Conservation (phyloP, 1,140 invertebrate species). For the Conopomorpha cramerella region DNA sequence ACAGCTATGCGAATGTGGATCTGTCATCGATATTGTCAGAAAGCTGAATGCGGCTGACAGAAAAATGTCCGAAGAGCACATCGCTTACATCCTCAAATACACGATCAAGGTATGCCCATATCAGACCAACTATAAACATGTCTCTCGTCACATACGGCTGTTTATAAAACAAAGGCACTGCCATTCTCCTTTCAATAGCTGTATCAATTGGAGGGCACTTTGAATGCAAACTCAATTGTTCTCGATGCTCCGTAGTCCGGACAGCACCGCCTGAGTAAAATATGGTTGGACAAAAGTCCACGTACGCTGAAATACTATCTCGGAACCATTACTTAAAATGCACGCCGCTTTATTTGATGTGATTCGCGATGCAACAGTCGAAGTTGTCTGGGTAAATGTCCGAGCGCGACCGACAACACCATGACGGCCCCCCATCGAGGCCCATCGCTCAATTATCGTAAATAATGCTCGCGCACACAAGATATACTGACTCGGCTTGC, state of each 20-base stretch:
- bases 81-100: conserved; percentile 85
- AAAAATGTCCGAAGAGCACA: conserved; percentile 82
- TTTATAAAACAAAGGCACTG: conserved; percentile 55
- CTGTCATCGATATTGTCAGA: conserved; percentile 77
- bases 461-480: conserved; percentile 58
- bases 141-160: conserved; percentile 53
- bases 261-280: conserved; percentile 42
- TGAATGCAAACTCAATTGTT: conserved; percentile 61
- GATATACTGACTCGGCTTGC: conserved; percentile 46
- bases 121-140: conserved; percentile 57
- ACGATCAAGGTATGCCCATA: conserved; percentile 73
- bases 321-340: conserved; percentile 58
- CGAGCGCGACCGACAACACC: conserved; percentile 45
- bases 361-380: conserved; percentile 54
- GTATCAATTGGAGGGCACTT: conserved; percentile 57
- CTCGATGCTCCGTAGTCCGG: conserved; percentile 34
- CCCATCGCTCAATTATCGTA: conserved; percentile 60
- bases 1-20: conserved; percentile 81
- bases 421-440: conserved; percentile 55
- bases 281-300: conserved; percentile 43
- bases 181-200: conserved; percentile 52
- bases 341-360: conserved; percentile 56
- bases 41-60: conserved; percentile 69
- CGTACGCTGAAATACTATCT: conserved; percentile 56
- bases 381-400: conserved; percentile 56